A percentile compares a stretch with the other conserved stretches of the same genome.
phyloP scores from a whole-genome alignment of 2,113 vertebrate genomes.

The Myrmecobius fasciatus region DNA sequence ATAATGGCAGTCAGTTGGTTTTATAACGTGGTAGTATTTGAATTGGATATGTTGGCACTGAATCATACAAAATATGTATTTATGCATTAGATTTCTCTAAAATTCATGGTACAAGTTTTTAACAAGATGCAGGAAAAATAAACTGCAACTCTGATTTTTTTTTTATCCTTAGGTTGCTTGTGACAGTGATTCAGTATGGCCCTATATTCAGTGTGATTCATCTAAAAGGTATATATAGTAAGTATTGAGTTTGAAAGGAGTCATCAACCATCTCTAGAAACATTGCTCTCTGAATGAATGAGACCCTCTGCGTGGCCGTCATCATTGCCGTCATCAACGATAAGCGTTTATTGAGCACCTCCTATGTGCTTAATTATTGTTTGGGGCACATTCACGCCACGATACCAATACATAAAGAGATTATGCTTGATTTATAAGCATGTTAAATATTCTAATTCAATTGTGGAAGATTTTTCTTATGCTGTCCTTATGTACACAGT shows the following conservation, averaged over 20 bases:
- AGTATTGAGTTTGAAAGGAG: conserved; percentile 76
- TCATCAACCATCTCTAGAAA: conserved; percentile 73
- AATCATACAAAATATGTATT: conserved; percentile 84
- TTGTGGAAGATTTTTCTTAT: conserved; percentile 22
- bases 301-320: conserved; percentile 29
- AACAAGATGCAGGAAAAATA: conserved; percentile 80
- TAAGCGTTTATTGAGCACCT: conserved; percentile 16
- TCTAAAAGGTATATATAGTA: conserved; percentile 59
- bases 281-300: conserved; percentile 62
- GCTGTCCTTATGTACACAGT: not conserved
- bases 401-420: not conserved
- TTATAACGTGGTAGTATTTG: conserved; percentile 79
- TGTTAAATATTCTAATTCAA: conserved; percentile 15
- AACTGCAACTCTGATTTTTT: conserved; percentile 76
- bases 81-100: conserved; percentile 82
- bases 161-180: conserved; percentile 74
- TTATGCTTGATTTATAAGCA: conserved; percentile 17
- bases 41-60: conserved; percentile 79
- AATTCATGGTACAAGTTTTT: conserved; percentile 78
- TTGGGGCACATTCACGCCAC: conserved; percentile 65
- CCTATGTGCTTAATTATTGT: conserved; percentile 62
- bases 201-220: conserved; percentile 74
- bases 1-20: conserved; percentile 70
- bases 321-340: not conserved
- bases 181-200: conserved; percentile 74